These are phyloP conservation scores for Adineta ricciae DNA, from an alignment of 2,888 invertebrate genomes.

Conservation along the genomic window DNA sequence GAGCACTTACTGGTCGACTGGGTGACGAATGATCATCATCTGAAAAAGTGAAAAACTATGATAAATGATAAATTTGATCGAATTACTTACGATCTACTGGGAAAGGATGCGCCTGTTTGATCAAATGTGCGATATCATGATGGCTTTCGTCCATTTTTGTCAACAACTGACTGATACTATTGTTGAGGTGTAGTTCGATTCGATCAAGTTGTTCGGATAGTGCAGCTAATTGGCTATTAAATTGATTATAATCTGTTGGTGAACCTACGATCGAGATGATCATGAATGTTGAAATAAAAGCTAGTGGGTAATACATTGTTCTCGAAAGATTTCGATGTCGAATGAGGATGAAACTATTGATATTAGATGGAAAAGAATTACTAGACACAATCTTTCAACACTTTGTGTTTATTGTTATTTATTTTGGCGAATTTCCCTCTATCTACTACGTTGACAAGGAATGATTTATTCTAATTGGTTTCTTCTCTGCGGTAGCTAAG, in stretches of 20 bases:
- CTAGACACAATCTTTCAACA: not conserved
- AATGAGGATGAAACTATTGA: no score
- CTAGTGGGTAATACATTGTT: not conserved
- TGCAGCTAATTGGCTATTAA: not conserved
- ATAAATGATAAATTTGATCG: not conserved
- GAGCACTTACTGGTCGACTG: slow-evolving; percentile 52
- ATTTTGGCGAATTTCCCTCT: no score
- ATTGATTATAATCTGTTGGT: not conserved
- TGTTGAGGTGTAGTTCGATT: not conserved
- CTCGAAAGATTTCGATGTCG: no score
- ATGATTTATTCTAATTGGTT: no score
- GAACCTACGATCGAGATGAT: not conserved
- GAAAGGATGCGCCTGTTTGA: not conserved
- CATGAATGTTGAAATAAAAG: not conserved
- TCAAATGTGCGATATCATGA: not conserved
- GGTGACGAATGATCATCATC: not conserved
- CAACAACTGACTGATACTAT: not conserved
- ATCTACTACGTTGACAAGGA: no score
- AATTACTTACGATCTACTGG: not conserved
- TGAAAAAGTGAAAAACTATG: not conserved
- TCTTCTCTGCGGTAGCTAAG: no score
- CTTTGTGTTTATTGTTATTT: not conserved
- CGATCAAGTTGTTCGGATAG: not conserved
- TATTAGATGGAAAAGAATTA: not conserved
- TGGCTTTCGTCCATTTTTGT: not conserved